Percentiles rank a stretch among this genome's conserved stretches.
Conservation (phyloP, 2,888 invertebrate genomes). For the Pseudococcus longispinus region DNA sequence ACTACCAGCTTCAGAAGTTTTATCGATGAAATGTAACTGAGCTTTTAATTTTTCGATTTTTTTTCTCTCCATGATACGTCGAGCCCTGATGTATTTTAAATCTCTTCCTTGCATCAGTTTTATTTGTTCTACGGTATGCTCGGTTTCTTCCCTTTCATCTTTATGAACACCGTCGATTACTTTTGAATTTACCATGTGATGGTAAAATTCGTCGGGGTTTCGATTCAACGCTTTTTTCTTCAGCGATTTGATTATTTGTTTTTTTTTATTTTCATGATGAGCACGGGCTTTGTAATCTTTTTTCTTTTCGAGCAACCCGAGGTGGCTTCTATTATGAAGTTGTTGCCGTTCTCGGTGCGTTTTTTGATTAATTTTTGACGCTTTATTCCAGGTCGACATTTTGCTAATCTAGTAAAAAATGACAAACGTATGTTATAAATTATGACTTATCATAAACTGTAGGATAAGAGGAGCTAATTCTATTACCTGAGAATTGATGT, state of each 20-base stretch:
- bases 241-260: conserved; percentile 80
- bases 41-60: conserved; percentile 79
- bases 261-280: conserved; percentile 80
- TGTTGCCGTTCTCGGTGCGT: conserved; percentile 86
- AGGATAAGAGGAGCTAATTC: background rate
- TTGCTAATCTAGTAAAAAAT: conserved; percentile 51
- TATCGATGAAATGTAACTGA: conserved; percentile 81
- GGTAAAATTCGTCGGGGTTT: conserved; percentile 98
- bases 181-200: conserved; percentile 93
- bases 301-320: conserved; percentile 87
- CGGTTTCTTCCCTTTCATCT: conserved; percentile 68
- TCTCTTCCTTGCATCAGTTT: conserved; percentile 89
- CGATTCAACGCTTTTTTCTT: conserved; percentile 85
- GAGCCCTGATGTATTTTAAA: conserved; percentile 85
- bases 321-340: conserved; percentile 76
- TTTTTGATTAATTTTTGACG: conserved; percentile 82
- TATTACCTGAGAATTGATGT: background rate
- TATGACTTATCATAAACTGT: background rate
- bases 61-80: conserved; percentile 81
- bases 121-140: conserved; percentile 82
- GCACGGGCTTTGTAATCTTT: conserved; percentile 85
- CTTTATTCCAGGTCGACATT: conserved; percentile 92
- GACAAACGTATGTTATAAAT: background rate
- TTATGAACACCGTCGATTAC: conserved; percentile 67
- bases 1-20: conserved; percentile 73